These are phyloP conservation scores for Oryzias celebensis DNA, from an alignment of 2,113 vertebrate genomes.

Conservation along the genomic window DNA sequence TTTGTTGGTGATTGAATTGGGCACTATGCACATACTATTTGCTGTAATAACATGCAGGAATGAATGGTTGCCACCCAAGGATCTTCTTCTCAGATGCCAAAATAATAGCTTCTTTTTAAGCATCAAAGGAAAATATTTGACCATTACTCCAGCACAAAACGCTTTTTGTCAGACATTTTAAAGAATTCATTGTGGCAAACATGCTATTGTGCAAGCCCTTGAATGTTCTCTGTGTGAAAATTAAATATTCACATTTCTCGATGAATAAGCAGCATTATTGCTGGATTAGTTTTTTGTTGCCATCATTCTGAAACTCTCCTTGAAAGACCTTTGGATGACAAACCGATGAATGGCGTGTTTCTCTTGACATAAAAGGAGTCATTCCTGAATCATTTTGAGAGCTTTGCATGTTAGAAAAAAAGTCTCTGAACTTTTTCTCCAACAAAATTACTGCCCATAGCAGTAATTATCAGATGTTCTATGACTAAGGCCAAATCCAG, in stretches of 20 bases:
- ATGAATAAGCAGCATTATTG: constrained; percentile 14
- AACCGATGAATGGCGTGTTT: constrained; percentile 6
- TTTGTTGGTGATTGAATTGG: constrained; percentile 40
- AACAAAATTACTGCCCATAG: not conserved
- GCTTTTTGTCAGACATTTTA: constrained; percentile 39
- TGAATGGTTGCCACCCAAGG: constrained; percentile 52
- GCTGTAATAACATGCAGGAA: constrained; percentile 24
- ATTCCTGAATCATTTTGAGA: constrained; percentile 10
- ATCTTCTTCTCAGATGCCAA: constrained; percentile 46
- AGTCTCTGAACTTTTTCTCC: constrained; percentile 6
- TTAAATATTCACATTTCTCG: constrained; percentile 48
- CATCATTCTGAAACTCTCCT: constrained; percentile 19
- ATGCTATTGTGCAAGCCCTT: constrained; percentile 25
- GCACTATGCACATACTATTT: constrained; percentile 24
- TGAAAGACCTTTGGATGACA: constrained; percentile 17
- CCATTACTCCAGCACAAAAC: constrained; percentile 37
- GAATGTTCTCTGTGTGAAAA: constrained; percentile 42
- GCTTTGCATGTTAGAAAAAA: constrained; percentile 2
- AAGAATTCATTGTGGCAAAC: constrained; percentile 38
- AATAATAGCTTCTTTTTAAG: constrained; percentile 55
- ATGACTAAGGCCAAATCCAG: not conserved
- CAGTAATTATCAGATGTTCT: not conserved
- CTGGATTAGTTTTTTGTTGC: constrained; percentile 17
- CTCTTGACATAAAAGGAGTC: constrained; percentile 2
- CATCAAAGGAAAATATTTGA: constrained; percentile 53